Evolutionary conservation across 2,888 invertebrate genomes (phyloP), one percentile per base, ranked within the genome.

Genomic region (Gerris lacustris): DNA sequence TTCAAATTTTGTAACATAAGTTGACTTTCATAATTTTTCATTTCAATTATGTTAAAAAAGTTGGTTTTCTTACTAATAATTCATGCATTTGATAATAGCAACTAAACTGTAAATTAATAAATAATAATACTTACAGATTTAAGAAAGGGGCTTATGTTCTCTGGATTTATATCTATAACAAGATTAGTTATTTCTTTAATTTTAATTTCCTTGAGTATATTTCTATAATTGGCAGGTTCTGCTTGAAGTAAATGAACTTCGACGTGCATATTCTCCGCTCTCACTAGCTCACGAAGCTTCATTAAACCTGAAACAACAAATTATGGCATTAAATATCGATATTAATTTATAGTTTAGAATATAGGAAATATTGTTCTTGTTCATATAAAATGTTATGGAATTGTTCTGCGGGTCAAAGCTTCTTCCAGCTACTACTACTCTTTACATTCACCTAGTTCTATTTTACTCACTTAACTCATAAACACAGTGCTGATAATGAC

Each of bases 101-200:
- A n/a, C n/a, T n/a, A n/a, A n/a, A n/a, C n/a, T n/a, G n/a, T n/a
- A n/a, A n/a, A n/a, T n/a, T n/a, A n/a, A n/a, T n/a, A n/a, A n/a
- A n/a, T n/a, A n/a, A n/a, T n/a, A 47, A 11, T 47, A 81, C 86
- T 84, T 79, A 91, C 92, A 82, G 87, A 88, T 82, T 88, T 88
- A 17, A 92, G 83, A 78, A 92, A 86, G 76, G 85, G 82, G 73
- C 87, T 85, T 82, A 91, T 89, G 77, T 88, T 85, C 74, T 86
- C 85, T 0, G 89, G 84, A 77, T 85, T 86, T 6, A 89, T 89
- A 79, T 92, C 92, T 71, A 91, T 87, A 73, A 92, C 86, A 75
- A 92, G 84, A 79, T 90, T 89, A 77, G 86, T 86, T 77, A 91
- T 88, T 79, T 89, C 89, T 77, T 89, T 88, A 78, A 83, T 85